Conservation (phyloP, 2,113 vertebrate species). For the Haemorhous mexicanus region DNA sequence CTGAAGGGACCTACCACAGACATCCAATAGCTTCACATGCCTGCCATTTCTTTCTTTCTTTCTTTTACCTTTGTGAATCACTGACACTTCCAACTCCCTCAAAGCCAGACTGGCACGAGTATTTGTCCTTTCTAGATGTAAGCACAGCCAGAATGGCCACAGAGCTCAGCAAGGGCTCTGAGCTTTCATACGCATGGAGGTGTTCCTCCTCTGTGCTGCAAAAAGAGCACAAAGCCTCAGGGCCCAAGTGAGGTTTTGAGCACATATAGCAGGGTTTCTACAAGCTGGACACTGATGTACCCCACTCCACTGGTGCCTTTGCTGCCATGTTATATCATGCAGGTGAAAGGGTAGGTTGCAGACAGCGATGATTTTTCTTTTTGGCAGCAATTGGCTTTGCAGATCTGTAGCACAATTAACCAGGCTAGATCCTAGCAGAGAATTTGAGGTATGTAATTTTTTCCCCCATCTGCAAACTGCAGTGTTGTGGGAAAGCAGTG, state of each 20-base stretch:
- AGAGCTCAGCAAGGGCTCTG: neutral
- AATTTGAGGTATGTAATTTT: neutral
- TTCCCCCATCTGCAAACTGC: neutral
- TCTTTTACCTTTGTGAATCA: neutral
- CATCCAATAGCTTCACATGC: neutral
- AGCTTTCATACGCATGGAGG: neutral
- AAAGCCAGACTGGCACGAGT: neutral
- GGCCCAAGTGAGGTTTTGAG: neutral
- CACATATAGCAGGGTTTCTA: neutral
- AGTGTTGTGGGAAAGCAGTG: neutral
- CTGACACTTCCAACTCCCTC: neutral
- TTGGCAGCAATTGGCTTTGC: neutral
- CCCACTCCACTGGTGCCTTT: neutral
- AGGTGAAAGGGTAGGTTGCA: neutral
- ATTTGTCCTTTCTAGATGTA: fast-evolving
- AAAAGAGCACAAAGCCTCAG: neutral
- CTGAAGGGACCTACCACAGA: neutral
- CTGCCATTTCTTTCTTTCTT: neutral
- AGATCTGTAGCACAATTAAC: neutral
- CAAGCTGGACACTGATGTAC: neutral
- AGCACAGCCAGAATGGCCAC: neutral
- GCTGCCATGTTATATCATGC: neutral
- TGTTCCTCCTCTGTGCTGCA: neutral
- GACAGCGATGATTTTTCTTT: neutral
- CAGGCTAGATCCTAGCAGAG: neutral